Conservation (phyloP, 2,113 vertebrate genomes). For the Cairina moschata region DNA sequence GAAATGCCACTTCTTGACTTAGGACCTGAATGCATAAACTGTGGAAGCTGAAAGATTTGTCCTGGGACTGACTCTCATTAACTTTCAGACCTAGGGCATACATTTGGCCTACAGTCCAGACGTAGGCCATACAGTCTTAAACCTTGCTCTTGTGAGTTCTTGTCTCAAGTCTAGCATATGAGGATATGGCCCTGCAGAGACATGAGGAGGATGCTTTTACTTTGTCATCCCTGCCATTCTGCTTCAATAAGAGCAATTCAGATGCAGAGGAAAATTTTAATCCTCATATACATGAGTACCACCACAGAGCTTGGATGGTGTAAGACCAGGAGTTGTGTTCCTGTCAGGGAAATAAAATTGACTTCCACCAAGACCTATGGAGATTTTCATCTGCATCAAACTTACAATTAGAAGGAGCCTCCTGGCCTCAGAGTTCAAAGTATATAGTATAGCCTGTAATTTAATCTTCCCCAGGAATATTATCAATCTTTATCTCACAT, state of each 20-base stretch:
- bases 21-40: background rate
- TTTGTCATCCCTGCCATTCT: background rate
- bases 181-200: background rate
- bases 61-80: background rate
- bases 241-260: background rate
- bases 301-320: background rate
- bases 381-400: background rate
- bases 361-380: background rate
- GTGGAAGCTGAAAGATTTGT: background rate
- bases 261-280: background rate
- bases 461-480: background rate
- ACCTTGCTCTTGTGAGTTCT: background rate
- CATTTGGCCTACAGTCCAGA: background rate
- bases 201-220: background rate
- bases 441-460: background rate
- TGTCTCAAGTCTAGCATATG: background rate
- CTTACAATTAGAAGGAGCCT: background rate
- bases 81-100: background rate
- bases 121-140: background rate
- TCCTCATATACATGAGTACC: background rate
- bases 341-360: background rate
- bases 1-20: background rate
- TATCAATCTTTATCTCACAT: background rate
- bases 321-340: background rate
- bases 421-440: background rate